Percentiles rank a stretch among this genome's conserved stretches.
Conservation (phyloP, 2,797 vertebrate genomes). For the Myripristis jacobus region DNA sequence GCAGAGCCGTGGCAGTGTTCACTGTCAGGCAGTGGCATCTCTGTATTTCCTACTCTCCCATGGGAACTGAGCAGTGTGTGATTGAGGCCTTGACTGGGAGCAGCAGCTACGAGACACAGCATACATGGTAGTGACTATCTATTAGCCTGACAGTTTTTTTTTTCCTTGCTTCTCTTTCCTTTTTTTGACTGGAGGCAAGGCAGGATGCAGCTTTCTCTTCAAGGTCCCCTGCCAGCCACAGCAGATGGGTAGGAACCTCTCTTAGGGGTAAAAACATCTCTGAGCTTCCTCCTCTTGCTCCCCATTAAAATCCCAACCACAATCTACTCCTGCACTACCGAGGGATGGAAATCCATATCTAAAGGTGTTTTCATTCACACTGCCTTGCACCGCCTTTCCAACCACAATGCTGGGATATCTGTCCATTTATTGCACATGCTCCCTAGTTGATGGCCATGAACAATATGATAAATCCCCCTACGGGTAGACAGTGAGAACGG, state of each 20-base stretch:
- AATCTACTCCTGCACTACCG: conserved; percentile 15
- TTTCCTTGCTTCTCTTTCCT: conserved; percentile 41
- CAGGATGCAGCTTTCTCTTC: conserved; percentile 65
- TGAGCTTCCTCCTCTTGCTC: conserved; percentile 64
- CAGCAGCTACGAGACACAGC: conserved; percentile 57
- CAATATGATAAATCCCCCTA: conserved; percentile 30
- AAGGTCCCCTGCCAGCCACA: conserved; percentile 66
- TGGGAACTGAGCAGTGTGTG: conserved; percentile 66
- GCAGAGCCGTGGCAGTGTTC: conserved; percentile 63
- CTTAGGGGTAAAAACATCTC: conserved; percentile 67
- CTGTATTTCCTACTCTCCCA: conserved; percentile 57
- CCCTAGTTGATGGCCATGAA: conserved; percentile 37
- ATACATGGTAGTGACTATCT: conserved; percentile 66
- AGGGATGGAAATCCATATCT: conserved; percentile 40
- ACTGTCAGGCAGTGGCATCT: conserved; percentile 67
- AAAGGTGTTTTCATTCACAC: conserved; percentile 38
- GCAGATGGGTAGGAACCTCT: conserved; percentile 74
- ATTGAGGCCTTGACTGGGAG: conserved; percentile 77
- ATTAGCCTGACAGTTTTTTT: conserved; percentile 66
- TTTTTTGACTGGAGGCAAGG: conserved; percentile 63
- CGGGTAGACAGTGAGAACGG: conserved; percentile 6
- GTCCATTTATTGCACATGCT: conserved; percentile 34
- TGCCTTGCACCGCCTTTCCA: conserved; percentile 14
- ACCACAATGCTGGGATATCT: conserved; percentile 41
- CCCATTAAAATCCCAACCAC: conserved; percentile 49